Evolutionary conservation across 64 coral and sea anemone species (phyloP).

Genomic region (Anthopleura sola): DNA sequence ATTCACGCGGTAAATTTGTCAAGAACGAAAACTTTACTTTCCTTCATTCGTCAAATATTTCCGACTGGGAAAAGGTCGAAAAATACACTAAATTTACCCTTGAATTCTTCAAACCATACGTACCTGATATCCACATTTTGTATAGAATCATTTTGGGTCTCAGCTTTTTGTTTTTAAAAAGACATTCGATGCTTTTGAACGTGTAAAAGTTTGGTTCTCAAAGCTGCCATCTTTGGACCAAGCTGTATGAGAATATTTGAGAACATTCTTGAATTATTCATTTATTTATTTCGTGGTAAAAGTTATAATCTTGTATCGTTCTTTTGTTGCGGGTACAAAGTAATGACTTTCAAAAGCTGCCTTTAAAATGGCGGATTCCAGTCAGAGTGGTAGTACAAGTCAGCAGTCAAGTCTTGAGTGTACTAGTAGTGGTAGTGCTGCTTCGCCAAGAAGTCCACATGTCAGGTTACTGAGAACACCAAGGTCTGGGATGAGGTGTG

Average conservation of each 20-base stretch:
- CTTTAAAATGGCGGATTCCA: background rate
- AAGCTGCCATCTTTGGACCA: background rate
- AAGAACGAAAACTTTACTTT: background rate
- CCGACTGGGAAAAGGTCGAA: no score
- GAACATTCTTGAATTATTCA: no score
- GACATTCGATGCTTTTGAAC: no score
- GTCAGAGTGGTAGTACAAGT: background rate
- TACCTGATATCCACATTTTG: background rate
- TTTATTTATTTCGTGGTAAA: no score
- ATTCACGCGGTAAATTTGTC: slow-evolving; percentile 5
- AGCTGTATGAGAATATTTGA: background rate
- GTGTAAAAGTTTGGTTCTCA: no score
- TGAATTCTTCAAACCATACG: background rate
- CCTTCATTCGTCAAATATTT: background rate
- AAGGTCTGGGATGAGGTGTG: slow-evolving; percentile 7
- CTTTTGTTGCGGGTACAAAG: no score
- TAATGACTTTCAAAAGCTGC: background rate
- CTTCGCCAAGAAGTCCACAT: background rate
- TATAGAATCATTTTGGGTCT: background rate
- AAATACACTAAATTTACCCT: background rate
- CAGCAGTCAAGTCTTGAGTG: background rate
- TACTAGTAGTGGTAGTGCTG: background rate
- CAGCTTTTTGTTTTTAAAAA: background rate
- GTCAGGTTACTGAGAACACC: background rate
- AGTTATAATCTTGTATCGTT: no score